Percentiles rank a stretch among this genome's conserved stretches.
Evolutionary conservation across 1,140 invertebrate genomes (phyloP).

Genomic region (Mycetomoellerius zeteki): DNA sequence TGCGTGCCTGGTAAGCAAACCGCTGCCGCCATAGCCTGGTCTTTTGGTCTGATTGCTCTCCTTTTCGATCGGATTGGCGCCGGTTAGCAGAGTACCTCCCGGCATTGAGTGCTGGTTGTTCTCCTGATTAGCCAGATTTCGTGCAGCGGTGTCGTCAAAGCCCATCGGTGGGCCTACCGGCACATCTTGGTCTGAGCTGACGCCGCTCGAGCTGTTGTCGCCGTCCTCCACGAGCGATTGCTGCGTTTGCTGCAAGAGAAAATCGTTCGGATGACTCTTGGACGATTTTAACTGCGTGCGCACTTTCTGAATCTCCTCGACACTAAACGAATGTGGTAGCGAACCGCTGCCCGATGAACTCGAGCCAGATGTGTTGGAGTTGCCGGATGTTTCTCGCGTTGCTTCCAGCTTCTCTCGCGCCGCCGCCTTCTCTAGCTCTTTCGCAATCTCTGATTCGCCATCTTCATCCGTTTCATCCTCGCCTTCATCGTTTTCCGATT

Average conservation of each 20-base stretch:
- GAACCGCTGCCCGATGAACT: conserved; percentile 91
- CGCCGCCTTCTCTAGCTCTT: conserved; percentile 85
- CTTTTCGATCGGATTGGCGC: conserved; percentile 81
- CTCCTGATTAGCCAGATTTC: conserved; percentile 78
- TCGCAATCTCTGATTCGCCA: conserved; percentile 86
- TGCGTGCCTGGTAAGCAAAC: conserved; percentile 89
- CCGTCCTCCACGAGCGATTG: conserved; percentile 90
- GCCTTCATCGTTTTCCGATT: conserved; percentile 88
- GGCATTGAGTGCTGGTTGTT: conserved; percentile 81
- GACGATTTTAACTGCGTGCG: conserved; percentile 94
- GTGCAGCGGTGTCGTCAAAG: conserved; percentile 83
- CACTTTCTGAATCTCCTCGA: conserved; percentile 95
- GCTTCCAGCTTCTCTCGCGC: conserved; percentile 84
- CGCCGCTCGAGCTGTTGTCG: conserved; percentile 95
- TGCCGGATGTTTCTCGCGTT: conserved; percentile 84
- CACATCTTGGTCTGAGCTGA: conserved; percentile 94
- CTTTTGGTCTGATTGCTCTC: conserved; percentile 79
- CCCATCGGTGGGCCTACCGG: conserved; percentile 85
- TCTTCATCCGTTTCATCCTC: conserved; percentile 88
- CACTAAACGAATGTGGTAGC: conserved; percentile 94
- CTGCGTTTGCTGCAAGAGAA: conserved; percentile 89
- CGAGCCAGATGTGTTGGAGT: conserved; percentile 86
- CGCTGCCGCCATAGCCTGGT: conserved; percentile 83
- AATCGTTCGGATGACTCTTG: conserved; percentile 94
- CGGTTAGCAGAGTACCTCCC: conserved; percentile 80